Evolutionary conservation across 2,113 vertebrate genomes (phyloP).

Genomic region (Picathartes gymnocephalus): DNA sequence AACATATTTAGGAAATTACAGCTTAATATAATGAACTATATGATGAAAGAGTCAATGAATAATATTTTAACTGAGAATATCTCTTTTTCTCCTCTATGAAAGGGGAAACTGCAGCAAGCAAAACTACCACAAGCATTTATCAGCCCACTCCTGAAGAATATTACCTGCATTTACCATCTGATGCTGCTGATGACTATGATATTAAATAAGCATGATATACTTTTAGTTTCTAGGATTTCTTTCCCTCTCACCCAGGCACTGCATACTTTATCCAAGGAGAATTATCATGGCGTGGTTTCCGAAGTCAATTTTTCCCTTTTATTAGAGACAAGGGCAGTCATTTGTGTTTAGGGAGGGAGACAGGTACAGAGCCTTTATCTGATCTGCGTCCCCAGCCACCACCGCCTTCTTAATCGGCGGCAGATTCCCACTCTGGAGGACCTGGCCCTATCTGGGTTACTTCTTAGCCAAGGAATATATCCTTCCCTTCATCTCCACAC

Average conservation of each 20-base stretch:
- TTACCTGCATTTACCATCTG: not conserved
- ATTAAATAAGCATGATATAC: not conserved
- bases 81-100: not conserved
- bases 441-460: not conserved
- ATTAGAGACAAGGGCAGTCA: constrained; percentile 28
- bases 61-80: not conserved
- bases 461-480: not conserved
- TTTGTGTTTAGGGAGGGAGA: constrained; percentile 42
- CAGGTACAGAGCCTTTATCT: constrained; percentile 32
- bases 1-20: constrained; percentile 5
- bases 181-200: not conserved
- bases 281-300: not conserved
- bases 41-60: not conserved
- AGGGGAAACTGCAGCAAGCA: not conserved
- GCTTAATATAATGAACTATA: constrained; percentile 1
- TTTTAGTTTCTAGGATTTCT: not conserved
- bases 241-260: not conserved
- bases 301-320: not conserved
- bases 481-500: not conserved
- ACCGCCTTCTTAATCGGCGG: not conserved
- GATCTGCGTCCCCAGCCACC: not conserved
- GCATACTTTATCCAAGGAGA: not conserved
- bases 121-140: not conserved
- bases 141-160: not conserved
- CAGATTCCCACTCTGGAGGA: not conserved